Evolutionary conservation across 2,888 invertebrate genomes (phyloP).

Genomic region (Nomada hirtipes): DNA sequence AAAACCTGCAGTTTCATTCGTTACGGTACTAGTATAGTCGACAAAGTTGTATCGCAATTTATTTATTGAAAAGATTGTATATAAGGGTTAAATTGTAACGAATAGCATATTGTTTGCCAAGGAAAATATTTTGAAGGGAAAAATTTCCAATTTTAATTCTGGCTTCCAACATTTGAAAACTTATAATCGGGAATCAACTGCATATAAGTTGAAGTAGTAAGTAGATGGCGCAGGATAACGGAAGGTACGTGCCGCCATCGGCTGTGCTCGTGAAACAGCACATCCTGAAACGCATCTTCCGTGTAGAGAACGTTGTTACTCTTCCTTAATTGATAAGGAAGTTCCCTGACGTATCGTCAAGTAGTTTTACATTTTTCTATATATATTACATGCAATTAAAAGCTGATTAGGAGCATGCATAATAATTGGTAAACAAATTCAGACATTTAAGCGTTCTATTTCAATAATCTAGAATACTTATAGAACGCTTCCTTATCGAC

Average conservation of each 20-base stretch:
- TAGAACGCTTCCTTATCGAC: constrained; percentile 29
- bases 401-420: too few relatives aligned
- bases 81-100: too few relatives aligned
- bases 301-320: background rate
- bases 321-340: constrained; percentile 46
- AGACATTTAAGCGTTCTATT: background rate
- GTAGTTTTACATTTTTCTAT: background rate
- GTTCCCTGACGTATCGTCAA: constrained; percentile 21
- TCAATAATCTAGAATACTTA: background rate
- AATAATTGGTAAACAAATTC: too few relatives aligned
- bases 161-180: background rate
- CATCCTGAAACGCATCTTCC: background rate
- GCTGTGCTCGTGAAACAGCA: background rate
- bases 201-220: background rate
- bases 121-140: background rate
- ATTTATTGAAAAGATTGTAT: background rate
- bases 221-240: constrained; percentile 19
- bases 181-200: constrained; percentile 3
- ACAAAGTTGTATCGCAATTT: background rate
- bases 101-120: background rate
- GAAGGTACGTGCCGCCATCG: constrained; percentile 51
- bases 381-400: too few relatives aligned
- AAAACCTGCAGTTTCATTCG: background rate
- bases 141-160: constrained; percentile 2
- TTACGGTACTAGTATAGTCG: background rate